Percentiles rank a stretch among this genome's conserved stretches.
Conservation (phyloP, 2,888 invertebrate species). For the Itoplectis maculator region DNA sequence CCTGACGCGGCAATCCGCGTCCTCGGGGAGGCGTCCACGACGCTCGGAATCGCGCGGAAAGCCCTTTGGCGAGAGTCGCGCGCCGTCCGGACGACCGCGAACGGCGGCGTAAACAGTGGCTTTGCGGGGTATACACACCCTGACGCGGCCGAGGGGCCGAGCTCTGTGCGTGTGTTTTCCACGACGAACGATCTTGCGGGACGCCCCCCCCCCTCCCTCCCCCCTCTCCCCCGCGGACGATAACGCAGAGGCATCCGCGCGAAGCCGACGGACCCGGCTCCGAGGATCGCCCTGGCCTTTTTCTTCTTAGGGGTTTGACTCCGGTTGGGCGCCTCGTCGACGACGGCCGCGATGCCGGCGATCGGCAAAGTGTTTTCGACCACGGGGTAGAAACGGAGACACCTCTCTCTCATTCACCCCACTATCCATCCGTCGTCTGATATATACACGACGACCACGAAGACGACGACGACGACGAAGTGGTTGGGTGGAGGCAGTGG, state of each 20-base stretch:
- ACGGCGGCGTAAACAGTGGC: constrained; percentile 80
- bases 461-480: too few relatives aligned
- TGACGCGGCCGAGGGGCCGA: constrained; percentile 76
- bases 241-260: too few relatives aligned
- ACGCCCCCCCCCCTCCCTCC: too few relatives aligned
- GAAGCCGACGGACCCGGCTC: too few relatives aligned
- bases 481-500: too few relatives aligned
- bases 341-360: constrained; percentile 74
- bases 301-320: too few relatives aligned
- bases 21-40: constrained; percentile 76
- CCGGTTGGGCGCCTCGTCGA: too few relatives aligned
- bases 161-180: constrained; percentile 56
- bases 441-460: neutral
- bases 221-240: neutral
- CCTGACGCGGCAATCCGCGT: constrained; percentile 79
- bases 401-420: constrained; percentile 62
- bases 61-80: constrained; percentile 61
- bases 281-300: too few relatives aligned
- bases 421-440: constrained; percentile 51
- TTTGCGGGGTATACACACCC: constrained; percentile 82
- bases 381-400: constrained; percentile 67
- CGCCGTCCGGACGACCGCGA: constrained; percentile 61
- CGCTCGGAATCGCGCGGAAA: constrained; percentile 70
- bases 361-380: constrained; percentile 74
- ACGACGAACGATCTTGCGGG: constrained; percentile 38